phyloP scores from a whole-genome alignment of 2,797 vertebrate genomes.

The Vireo griseus region DNA sequence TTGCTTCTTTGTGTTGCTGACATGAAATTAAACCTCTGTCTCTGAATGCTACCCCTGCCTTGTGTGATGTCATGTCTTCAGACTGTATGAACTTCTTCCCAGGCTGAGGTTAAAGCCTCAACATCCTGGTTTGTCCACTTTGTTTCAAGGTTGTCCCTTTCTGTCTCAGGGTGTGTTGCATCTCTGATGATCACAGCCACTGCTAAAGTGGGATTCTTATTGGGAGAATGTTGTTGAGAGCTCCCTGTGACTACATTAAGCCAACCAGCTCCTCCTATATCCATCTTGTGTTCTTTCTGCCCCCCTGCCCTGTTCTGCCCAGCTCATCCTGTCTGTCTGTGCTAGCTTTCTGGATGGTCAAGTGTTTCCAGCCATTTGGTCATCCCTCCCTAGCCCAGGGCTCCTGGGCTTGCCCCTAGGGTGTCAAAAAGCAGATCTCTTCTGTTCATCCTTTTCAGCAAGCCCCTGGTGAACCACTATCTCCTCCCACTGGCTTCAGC shows the following conservation, averaged over 20 bases:
- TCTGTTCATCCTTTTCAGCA: not conserved
- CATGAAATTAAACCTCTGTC: slow-evolving; percentile 45
- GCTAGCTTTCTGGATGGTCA: not conserved
- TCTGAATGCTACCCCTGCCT: not conserved
- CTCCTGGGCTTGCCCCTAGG: not conserved
- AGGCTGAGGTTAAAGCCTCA: not conserved
- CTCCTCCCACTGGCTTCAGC: not conserved
- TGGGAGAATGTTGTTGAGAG: not conserved
- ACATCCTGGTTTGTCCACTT: not conserved
- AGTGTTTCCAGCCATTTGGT: not conserved
- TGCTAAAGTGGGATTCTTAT: not conserved
- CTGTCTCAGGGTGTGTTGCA: not conserved
- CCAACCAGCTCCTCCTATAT: not conserved
- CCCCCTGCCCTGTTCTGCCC: not conserved
- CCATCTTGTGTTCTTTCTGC: not conserved
- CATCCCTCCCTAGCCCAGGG: not conserved
- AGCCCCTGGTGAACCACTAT: not conserved
- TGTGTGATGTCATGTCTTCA: not conserved
- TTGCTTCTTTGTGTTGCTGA: slow-evolving; percentile 39
- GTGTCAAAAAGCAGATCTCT: not conserved
- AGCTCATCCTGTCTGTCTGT: not conserved
- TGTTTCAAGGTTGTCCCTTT: not conserved
- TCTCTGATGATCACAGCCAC: not conserved
- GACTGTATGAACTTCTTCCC: not conserved
- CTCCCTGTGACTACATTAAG: not conserved